These are phyloP conservation scores for Drosophila kanapiae DNA, from an alignment of 1,140 invertebrate species.

Conservation along the genomic window DNA sequence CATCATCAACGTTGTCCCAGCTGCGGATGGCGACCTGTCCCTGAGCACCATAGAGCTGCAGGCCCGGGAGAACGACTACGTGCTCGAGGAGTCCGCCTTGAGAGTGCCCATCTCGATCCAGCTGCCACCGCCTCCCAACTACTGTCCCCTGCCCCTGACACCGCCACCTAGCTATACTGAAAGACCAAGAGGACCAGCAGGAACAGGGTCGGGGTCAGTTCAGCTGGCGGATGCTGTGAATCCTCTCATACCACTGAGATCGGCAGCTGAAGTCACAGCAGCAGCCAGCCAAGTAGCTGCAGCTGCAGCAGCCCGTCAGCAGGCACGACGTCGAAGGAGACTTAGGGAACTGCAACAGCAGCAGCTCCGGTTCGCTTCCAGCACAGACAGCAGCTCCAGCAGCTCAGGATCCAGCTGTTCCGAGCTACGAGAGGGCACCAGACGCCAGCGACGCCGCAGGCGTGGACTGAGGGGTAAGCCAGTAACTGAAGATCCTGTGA, in stretches of 20 bases:
- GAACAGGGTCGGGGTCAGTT: background rate
- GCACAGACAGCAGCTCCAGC: conserved; percentile 65
- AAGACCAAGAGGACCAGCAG: conserved; percentile 15
- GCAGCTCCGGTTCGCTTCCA: conserved; percentile 52
- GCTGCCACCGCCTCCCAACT: conserved; percentile 65
- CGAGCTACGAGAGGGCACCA: conserved; percentile 34
- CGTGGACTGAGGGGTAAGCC: conserved; percentile 59
- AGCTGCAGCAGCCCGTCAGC: conserved; percentile 60
- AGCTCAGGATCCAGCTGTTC: conserved; percentile 55
- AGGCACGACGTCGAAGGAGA: conserved; percentile 63
- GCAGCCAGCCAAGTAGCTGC: conserved; percentile 19
- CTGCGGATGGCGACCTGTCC: conserved; percentile 9
- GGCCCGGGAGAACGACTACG: conserved; percentile 68
- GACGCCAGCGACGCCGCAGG: conserved; percentile 59
- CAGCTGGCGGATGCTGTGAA: conserved; percentile 11
- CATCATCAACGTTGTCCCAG: conserved; percentile 9
- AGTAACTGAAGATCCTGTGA: background rate
- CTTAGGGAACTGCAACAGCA: conserved; percentile 66
- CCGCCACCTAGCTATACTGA: conserved; percentile 78
- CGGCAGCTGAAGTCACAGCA: background rate
- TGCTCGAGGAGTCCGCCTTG: conserved; percentile 43
- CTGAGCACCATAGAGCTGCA: conserved; percentile 43
- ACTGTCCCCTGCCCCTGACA: conserved; percentile 63
- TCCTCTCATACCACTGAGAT: conserved; percentile 5
- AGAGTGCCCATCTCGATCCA: conserved; percentile 23